A percentile compares a stretch with the other conserved stretches of the same genome.
These are phyloP conservation scores for Tenualosa ilisha DNA, from an alignment of 2,797 vertebrate species.

Conservation along the genomic window DNA sequence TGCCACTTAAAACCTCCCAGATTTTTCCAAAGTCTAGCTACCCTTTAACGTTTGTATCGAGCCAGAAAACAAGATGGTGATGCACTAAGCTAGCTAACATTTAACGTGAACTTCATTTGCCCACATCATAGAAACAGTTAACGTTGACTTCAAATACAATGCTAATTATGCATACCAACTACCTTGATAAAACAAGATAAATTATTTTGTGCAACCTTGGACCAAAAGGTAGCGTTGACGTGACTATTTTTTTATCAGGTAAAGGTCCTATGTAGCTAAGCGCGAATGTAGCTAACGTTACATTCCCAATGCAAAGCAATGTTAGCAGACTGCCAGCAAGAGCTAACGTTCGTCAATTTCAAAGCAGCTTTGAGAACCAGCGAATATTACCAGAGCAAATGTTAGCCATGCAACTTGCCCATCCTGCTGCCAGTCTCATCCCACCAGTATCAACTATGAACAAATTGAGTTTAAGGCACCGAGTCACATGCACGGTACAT, in stretches of 20 bases:
- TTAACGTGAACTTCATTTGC: background rate
- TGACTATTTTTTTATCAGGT: background rate
- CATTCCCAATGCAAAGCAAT: background rate
- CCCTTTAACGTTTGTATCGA: background rate
- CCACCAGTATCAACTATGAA: background rate
- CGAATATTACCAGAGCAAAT: background rate
- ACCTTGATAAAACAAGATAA: background rate
- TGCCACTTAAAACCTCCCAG: background rate
- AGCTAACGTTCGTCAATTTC: slow-evolving; percentile 10
- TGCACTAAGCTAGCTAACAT: background rate
- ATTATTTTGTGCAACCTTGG: background rate
- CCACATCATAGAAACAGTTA: background rate
- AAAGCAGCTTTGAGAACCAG: background rate
- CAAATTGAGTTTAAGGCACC: background rate
- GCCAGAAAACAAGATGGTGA: slow-evolving; percentile 1
- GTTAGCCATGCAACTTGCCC: background rate
- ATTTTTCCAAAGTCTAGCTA: background rate
- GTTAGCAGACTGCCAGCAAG: background rate
- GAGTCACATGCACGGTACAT: background rate
- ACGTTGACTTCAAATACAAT: background rate
- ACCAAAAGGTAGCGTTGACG: background rate
- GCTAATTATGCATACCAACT: background rate
- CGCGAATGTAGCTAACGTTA: background rate
- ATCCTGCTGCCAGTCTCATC: background rate
- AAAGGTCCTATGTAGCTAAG: background rate